Conservation (phyloP, 2,888 invertebrate species). For the Latrodectus hesperus region DNA sequence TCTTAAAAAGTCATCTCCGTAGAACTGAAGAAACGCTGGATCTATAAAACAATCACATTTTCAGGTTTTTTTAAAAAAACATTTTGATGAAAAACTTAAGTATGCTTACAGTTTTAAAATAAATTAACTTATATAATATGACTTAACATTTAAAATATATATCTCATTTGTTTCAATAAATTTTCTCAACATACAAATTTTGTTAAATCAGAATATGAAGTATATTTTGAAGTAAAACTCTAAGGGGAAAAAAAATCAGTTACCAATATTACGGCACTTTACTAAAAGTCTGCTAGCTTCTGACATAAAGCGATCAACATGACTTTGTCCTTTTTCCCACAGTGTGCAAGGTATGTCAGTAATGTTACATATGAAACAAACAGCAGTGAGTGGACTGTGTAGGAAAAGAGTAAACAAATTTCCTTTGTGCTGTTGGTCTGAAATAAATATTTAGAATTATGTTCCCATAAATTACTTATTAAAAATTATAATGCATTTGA, state of each 20-base stretch:
- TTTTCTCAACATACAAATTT: background rate
- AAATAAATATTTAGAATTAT: conserved; percentile 50
- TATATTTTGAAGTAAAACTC: background rate
- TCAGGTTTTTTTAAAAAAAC: no score
- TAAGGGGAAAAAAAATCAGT: conserved; percentile 71
- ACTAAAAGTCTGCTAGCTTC: conserved; percentile 90
- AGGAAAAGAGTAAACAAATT: conserved; percentile 96
- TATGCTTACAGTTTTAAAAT: no score
- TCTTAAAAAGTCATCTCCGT: conserved; percentile 95
- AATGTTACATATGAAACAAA: conserved; percentile 93
- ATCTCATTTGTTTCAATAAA: background rate
- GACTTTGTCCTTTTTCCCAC: conserved; percentile 92
- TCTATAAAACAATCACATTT: conserved; percentile 72
- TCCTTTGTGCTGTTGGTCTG: conserved; percentile 82
- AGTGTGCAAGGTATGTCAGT: conserved; percentile 87
- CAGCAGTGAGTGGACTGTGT: conserved; percentile 92
- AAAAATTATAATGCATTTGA: no score
- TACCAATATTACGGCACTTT: conserved; percentile 85
- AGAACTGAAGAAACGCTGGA: conserved; percentile 83
- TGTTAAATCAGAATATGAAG: conserved; percentile 18
- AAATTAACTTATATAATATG: no score
- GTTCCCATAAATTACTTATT: no score
- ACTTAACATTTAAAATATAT: background rate
- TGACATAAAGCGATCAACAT: conserved; percentile 90
- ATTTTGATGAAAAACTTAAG: no score